Conservation (phyloP, 2,888 invertebrate species). For the Bursaphelenchus okinawaensis region DNA sequence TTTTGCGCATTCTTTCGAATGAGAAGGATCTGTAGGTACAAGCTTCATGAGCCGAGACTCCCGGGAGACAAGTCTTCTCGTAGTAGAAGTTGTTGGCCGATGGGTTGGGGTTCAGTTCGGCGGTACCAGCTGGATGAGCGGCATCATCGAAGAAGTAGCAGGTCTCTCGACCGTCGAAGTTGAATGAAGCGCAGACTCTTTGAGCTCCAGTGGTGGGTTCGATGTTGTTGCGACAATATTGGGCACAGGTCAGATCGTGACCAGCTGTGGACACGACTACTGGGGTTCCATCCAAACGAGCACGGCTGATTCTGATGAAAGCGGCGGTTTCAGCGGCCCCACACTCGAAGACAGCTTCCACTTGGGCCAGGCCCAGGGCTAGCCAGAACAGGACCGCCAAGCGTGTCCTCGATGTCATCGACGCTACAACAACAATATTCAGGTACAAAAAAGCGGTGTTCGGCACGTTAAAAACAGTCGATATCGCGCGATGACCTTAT, state of each 20-base stretch:
- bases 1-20: conserved; percentile 62
- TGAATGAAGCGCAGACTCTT: conserved; percentile 57
- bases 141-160: conserved; percentile 59
- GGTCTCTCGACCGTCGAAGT: conserved; percentile 58
- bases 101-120: conserved; percentile 55
- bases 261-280: conserved; percentile 57
- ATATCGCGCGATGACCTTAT: conserved; percentile 2
- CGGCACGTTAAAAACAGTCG: neutral
- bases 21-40: conserved; percentile 59
- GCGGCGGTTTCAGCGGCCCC: conserved; percentile 50
- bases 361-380: neutral
- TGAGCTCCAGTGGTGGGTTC: conserved; percentile 58
- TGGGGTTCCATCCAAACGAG: conserved; percentile 56
- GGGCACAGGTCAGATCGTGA: conserved; percentile 57
- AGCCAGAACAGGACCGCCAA: neutral
- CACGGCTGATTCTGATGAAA: conserved; percentile 54
- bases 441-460: neutral
- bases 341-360: conserved; percentile 37
- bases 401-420: neutral
- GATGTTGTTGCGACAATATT: conserved; percentile 57
- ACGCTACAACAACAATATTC: neutral
- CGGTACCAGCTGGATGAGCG: conserved; percentile 55
- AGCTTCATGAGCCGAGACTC: conserved; percentile 56
- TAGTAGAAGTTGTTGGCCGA: conserved; percentile 59
- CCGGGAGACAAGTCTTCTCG: conserved; percentile 59